Evolutionary conservation across 1,140 invertebrate species (phyloP).

Genomic region (Heliconius hermathena): DNA sequence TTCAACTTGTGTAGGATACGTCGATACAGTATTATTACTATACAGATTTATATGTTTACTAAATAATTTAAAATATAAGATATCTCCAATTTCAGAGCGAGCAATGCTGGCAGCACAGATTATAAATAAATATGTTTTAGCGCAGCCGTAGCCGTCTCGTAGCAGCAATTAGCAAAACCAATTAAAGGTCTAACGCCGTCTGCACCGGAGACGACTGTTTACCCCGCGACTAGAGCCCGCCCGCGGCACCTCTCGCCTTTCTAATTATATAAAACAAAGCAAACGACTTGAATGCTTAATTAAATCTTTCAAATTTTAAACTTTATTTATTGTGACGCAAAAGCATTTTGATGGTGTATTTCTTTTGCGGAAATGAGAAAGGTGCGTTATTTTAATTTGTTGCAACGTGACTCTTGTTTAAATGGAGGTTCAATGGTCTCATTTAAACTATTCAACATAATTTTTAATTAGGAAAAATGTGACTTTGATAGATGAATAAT

Average conservation of each 20-base stretch:
- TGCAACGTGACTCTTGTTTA: background rate
- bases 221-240: conserved; percentile 16
- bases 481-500: background rate
- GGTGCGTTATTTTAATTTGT: conserved; percentile 3
- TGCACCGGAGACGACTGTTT: conserved; percentile 26
- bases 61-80: background rate
- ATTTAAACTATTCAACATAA: background rate
- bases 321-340: conserved; percentile 14
- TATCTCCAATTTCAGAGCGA: background rate
- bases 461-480: background rate
- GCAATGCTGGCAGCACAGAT: background rate
- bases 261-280: conserved; percentile 27
- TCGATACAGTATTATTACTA: no score
- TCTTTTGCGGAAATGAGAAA: background rate
- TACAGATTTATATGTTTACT: no score
- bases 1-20: no score
- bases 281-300: conserved; percentile 28
- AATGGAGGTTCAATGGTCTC: background rate
- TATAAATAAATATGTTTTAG: conserved; percentile 30
- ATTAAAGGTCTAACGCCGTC: conserved; percentile 45
- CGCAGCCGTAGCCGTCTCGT: conserved; percentile 23
- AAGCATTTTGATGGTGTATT: background rate
- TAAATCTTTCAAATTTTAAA: conserved; percentile 28
- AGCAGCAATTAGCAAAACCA: conserved; percentile 54
- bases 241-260: conserved; percentile 11